These are phyloP conservation scores for Lepus timidus DNA, from an alignment of 2,113 vertebrate genomes.

Conservation along the genomic window DNA sequence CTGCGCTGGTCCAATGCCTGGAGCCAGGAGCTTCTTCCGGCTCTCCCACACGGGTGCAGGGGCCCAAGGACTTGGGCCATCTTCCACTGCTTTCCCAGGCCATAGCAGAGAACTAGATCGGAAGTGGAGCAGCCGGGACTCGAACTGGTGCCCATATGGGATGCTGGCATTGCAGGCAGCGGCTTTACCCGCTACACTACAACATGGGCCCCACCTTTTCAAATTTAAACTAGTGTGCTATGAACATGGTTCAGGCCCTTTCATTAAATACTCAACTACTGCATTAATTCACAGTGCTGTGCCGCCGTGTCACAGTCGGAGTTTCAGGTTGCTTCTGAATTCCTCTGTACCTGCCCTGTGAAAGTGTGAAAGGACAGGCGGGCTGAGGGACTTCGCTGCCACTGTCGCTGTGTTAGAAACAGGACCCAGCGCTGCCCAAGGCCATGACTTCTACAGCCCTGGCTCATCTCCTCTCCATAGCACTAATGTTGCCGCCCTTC, in stretches of 20 bases:
- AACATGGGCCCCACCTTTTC: no score
- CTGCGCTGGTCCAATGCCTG: no score
- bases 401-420: neutral
- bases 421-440: fast-evolving
- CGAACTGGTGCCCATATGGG: no score
- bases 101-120: no score
- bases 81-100: no score
- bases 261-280: neutral
- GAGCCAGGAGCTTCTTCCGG: no score
- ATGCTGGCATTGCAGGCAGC: no score
- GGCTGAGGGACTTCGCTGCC: no score
- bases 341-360: neutral
- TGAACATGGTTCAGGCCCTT: neutral
- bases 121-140: no score
- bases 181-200: no score
- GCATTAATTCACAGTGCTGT: neutral
- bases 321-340: neutral
- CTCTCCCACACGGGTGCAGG: no score
- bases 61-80: no score
- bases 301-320: neutral
- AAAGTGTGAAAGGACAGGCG: neutral
- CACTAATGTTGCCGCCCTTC: neutral
- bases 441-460: neutral
- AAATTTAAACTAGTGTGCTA: neutral
- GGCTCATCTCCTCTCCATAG: neutral